phyloP scores from a whole-genome alignment of 2,888 invertebrate species.

The Endotricha flammealis region DNA sequence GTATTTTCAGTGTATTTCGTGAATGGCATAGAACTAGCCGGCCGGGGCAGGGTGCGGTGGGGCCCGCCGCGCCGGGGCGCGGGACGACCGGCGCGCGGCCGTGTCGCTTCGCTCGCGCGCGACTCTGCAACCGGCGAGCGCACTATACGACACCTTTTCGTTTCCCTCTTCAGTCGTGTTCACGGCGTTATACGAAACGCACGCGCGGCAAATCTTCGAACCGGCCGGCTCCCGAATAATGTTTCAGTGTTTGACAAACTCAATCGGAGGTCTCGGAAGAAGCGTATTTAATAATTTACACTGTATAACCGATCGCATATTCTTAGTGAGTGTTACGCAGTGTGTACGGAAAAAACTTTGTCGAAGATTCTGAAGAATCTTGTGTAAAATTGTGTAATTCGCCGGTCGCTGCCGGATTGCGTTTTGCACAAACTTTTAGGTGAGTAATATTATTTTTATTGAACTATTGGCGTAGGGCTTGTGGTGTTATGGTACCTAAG shows the following conservation, averaged over 20 bases:
- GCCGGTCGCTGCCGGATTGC: constrained; percentile 70
- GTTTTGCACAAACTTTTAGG: constrained; percentile 74
- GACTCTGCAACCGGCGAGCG: constrained; percentile 26
- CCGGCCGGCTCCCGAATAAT: constrained; percentile 77
- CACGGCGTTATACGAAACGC: constrained; percentile 69
- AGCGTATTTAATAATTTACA: constrained; percentile 73
- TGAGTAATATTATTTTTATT: constrained; percentile 43
- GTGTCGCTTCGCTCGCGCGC: constrained; percentile 38
- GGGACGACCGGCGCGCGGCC: constrained; percentile 34
- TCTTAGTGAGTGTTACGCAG: constrained; percentile 78
- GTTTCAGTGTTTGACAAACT: constrained; percentile 77
- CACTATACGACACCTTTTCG: constrained; percentile 23
- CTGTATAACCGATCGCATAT: constrained; percentile 74
- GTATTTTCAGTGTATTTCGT: constrained; percentile 68
- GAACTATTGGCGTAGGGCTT: constrained; percentile 15
- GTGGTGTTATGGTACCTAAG: constrained; percentile 8
- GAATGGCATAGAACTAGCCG: constrained; percentile 63
- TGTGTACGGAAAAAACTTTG: constrained; percentile 79
- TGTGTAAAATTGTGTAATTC: constrained; percentile 77
- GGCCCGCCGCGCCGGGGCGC: constrained; percentile 26
- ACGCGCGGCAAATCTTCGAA: constrained; percentile 71
- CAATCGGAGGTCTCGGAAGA: constrained; percentile 77
- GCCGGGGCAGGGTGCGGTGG: constrained; percentile 29
- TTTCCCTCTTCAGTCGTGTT: constrained; percentile 55
- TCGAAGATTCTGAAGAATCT: constrained; percentile 78